Base-by-base conservation (phyloP, 92 coral and sea anemone species). In the Nematostella vectensis region DNA sequence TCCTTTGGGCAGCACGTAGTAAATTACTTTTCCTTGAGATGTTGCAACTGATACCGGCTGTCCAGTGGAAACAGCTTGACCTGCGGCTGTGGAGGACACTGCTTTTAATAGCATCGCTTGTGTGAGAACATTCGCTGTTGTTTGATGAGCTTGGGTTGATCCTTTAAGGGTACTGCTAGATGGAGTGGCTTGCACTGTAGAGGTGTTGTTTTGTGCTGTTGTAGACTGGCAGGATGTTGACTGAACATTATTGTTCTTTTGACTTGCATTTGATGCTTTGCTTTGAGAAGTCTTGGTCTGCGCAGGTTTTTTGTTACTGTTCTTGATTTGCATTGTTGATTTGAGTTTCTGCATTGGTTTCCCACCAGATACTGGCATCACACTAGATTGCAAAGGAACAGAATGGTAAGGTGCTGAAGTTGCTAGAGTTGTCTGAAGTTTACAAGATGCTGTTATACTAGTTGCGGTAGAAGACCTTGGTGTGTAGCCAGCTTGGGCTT, bases 21-120 rank as follows among this genome's bases (percentile, higher is more conserved):
- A 68, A 26, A 57, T 21, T 0, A 66, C 72, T 33, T 66, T 62
- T 29, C 72, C 72, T 55, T 66, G 54, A 1, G 72, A 66, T 0
- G 72, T 66, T 26, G 43, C 37, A 1, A 66, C 53, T 11, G 55
- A 0, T 59, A 55, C 27, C 1, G 72, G 72, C 33, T 66, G 57
- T 2, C 63, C 72, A 1, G 63, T 21, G 4, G 51, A 6, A 10
- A 45, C 18, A 2, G 29, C 25, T 25, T 65, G 71, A 11, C 63
- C 55, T 8, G 22, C 50, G 24, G 48, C 40, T 13, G 31, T 55
- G 25, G 53, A 52, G 4, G 39, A 47, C n/a, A 16, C 65, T 2
- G 68, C 59, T 50, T 50, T 49, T 28, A 63, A 11, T 17, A 58
- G 12, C 69, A 63, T 63, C 8, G 72, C 72, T 45, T 66, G 63